Evolutionary conservation across 2,888 invertebrate genomes (phyloP), one percentile per base, ranked within the genome.

Genomic region (Apamea monoglypha): DNA sequence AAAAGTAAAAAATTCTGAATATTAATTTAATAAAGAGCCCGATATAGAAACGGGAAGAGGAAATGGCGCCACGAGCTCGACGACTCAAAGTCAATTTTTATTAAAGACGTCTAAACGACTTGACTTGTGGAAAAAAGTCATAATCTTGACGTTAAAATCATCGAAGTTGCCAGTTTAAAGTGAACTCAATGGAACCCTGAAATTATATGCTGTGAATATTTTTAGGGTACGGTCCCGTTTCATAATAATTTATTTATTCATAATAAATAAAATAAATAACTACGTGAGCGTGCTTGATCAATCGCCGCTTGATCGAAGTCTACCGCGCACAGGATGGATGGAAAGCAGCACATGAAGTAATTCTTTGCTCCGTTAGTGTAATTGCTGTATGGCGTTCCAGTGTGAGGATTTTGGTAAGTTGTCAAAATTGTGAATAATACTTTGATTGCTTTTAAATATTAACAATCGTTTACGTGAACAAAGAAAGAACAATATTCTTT

Each of bases 81-180:
- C 76, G 76, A 83, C 85, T 83, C 84, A 82, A 87, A 91, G 88
- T 91, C 84, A 89, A 88, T 91, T 91, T 92, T 91, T 90, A 89
- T 90, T 90, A 90, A 91, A 88, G 81, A 83, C 83, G 82, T 86
- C 83, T 84, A 85, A 89, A 86, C 81, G 86, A 82, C 80, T 86
- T 82, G 86, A 85, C 80, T 89, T 86, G 83, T 84, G 82, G 77
- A 69, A 67, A 88, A 87, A 89, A 81, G 78, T 81, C 81, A 80
- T 90, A 86, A 88, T 89, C 83, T 89, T 68, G 68, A 90, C 87
- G 83, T 88, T 84, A 88, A 88, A 90, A 87, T 84, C 84, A 85
- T 87, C 85, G 85, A 88, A 90, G 82, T 91, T 87, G 77, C 81
- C 85, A 80, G 80, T 89, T 88, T 84, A 82, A 85, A 80, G 81